phyloP scores from a whole-genome alignment of 2,797 vertebrate genomes.

The Leptodactylus fallax region DNA sequence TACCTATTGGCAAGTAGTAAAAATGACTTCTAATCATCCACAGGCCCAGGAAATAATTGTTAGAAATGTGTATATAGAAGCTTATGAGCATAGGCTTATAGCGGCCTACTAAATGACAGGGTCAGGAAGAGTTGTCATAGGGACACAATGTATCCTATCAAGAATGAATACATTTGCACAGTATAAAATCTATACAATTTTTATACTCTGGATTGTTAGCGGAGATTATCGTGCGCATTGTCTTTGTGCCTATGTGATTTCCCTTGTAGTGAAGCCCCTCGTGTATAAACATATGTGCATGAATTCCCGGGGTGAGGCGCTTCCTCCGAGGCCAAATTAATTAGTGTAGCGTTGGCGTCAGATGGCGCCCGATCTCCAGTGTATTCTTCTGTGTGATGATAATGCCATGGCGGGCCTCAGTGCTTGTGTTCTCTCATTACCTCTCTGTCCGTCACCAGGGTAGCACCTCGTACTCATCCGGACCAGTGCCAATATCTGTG shows the following conservation, averaged over 20 bases:
- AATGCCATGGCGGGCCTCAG: too few relatives aligned
- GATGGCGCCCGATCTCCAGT: constrained; percentile 3
- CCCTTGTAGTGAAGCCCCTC: constrained; percentile 13
- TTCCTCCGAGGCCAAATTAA: constrained; percentile 46
- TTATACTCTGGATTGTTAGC: background rate
- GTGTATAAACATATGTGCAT: constrained; percentile 39
- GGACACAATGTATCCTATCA: too few relatives aligned
- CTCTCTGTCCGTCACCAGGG: background rate
- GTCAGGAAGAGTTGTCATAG: background rate
- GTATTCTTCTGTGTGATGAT: background rate
- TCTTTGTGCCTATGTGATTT: constrained; percentile 10
- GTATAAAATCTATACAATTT: too few relatives aligned
- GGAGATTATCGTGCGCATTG: background rate
- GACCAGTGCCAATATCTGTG: background rate
- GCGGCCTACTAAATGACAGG: background rate
- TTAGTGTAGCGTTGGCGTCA: constrained; percentile 13
- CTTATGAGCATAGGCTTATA: too few relatives aligned
- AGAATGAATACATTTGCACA: too few relatives aligned
- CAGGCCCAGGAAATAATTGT: too few relatives aligned
- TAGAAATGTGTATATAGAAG: too few relatives aligned
- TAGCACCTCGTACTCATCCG: background rate
- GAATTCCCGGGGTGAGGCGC: constrained; percentile 29
- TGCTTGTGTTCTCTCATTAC: background rate
- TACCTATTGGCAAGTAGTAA: too few relatives aligned
- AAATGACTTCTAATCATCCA: too few relatives aligned